A percentile compares a stretch with the other conserved stretches of the same genome.
Conservation (phyloP, 2,113 vertebrate species). For the Tympanuchus pallidicinctus region DNA sequence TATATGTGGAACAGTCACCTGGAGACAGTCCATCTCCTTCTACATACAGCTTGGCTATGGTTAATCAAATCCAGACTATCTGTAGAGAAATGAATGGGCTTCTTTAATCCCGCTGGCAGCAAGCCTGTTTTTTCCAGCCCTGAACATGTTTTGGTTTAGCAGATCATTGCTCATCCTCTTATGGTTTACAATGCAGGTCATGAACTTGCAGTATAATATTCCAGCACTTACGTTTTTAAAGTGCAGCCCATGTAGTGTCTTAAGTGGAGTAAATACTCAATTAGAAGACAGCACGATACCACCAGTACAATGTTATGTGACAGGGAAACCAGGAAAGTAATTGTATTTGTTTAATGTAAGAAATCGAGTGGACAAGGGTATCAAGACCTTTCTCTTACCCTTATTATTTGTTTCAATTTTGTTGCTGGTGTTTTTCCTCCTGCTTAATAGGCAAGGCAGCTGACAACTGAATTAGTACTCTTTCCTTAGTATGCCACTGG, state of each 20-base stretch:
- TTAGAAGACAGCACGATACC: conserved; percentile 41
- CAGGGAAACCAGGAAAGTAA: conserved; percentile 61
- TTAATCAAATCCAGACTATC: background rate
- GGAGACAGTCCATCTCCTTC: background rate
- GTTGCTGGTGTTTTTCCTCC: conserved; percentile 74
- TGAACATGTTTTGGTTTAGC: conserved; percentile 24
- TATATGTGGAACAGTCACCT: background rate
- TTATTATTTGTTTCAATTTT: conserved; percentile 76
- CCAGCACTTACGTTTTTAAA: conserved; percentile 59
- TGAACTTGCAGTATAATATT: conserved; percentile 55
- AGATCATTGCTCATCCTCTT: conserved; percentile 40
- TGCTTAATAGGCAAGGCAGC: conserved; percentile 90
- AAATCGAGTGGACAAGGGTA: conserved; percentile 75
- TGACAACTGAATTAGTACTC: conserved; percentile 97
- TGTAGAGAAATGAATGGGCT: background rate
- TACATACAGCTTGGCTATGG: background rate
- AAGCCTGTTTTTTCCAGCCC: conserved; percentile 8
- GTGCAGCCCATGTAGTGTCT: conserved; percentile 25
- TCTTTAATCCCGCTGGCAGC: conserved; percentile 18
- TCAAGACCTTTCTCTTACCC: conserved; percentile 64
- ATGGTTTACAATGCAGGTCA: conserved; percentile 43
- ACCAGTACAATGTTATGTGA: conserved; percentile 32
- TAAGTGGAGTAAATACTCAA: conserved; percentile 51
- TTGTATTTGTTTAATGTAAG: conserved; percentile 67
- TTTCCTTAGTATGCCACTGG: conserved; percentile 90